Evolutionary conservation across 2,113 vertebrate species (phyloP), one percentile per base, ranked within the genome.

Genomic region (Hassar affinis): DNA sequence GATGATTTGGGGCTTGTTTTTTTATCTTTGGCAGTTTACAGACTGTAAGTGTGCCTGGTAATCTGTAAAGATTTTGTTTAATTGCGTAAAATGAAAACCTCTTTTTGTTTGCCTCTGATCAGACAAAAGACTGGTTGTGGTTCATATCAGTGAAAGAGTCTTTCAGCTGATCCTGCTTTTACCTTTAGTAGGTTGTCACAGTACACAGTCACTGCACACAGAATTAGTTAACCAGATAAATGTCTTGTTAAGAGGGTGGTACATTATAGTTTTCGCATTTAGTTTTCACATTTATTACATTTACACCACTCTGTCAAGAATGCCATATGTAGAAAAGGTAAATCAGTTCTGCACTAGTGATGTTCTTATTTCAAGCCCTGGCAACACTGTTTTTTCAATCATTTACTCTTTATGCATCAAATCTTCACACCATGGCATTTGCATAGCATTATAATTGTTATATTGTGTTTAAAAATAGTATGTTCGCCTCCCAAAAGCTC

Each of bases 21-120:
- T 14, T 27, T 5, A 35, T 2, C 14, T 20, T 25, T 4, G 22
- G 27, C 54, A 33, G 1, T 7, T 27, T 61, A n/a, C 25, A 47
- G 2, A 47, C 7, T 78, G 8, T 12, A 72, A 5, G 11, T 71
- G 38, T 71, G 45, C 25, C 15, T 2, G 27, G 25, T 71, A 17
- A 22, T 54, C 20, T 56, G 33, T n/a, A 52, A 20, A 85, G 20
- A 42, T 30, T 59, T 30, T 18, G 30, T 79, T 83, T 78, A 74
- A 49, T 59, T 66, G 30, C 56, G 42, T 1, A 30, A 75, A 78
- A 88, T 77, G 42, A 80, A 84, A 75, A 30, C 59, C 42, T 75
- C 56, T n/a, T 47, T 78, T 76, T 84, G 81, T 82, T 64, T 83
- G 25, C 30, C 2, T 27, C 57, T 27, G 35, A 69, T n/a, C 25